A percentile compares a stretch with the other conserved stretches of the same genome.
phyloP scores from a whole-genome alignment of 2,113 vertebrate genomes.

The Erythrolamprus reginae region DNA sequence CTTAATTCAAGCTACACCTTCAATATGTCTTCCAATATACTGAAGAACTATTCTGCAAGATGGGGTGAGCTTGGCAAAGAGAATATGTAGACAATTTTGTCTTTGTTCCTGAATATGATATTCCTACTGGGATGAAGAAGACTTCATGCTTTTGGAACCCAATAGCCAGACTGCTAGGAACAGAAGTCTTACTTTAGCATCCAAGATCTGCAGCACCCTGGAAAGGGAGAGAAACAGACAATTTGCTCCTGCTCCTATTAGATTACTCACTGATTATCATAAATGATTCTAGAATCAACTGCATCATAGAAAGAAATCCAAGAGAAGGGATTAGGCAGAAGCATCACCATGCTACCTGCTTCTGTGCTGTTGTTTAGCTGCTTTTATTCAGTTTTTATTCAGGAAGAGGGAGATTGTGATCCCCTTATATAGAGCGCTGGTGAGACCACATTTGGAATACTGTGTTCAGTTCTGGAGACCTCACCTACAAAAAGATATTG shows the following conservation, averaged over 20 bases:
- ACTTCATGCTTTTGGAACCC: neutral
- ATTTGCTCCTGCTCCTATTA: neutral
- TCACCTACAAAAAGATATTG: too few relatives aligned
- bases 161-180: neutral
- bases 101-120: neutral
- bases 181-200: neutral
- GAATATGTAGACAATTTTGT: neutral
- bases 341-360: neutral
- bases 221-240: neutral
- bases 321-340: too few relatives aligned
- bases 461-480: too few relatives aligned
- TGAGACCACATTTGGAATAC: too few relatives aligned
- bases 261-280: neutral
- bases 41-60: neutral
- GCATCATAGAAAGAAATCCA: neutral
- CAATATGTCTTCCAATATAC: neutral
- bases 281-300: neutral
- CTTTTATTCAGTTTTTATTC: neutral
- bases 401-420: too few relatives aligned
- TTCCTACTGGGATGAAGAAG: neutral
- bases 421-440: too few relatives aligned
- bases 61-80: neutral
- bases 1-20: neutral
- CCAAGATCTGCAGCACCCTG: neutral
- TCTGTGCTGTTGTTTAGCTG: neutral